phyloP scores from a whole-genome alignment of 2,888 invertebrate genomes.

The Aleiodes testaceus region DNA sequence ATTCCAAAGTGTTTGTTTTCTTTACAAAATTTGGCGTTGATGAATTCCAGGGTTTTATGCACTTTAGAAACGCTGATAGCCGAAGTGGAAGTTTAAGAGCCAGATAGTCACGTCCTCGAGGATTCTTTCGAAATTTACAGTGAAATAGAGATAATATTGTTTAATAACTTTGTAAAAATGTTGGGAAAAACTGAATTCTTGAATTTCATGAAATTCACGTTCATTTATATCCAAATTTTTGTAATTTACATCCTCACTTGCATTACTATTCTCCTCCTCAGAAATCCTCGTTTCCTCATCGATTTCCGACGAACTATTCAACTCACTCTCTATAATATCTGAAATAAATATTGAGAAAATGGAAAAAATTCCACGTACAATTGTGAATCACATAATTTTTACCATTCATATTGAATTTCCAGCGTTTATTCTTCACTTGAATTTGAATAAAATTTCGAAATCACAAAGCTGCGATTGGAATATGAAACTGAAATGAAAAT shows the following conservation, averaged over 20 bases:
- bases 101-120: neutral
- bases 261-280: neutral
- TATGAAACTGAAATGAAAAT: no score
- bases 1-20: no score
- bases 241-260: neutral
- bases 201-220: neutral
- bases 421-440: no score
- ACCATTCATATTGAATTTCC: no score
- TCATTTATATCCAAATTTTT: neutral
- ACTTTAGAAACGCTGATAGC: neutral
- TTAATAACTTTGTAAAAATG: conserved; percentile 1
- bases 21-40: neutral
- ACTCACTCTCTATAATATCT: no score
- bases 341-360: no score
- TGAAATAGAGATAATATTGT: neutral
- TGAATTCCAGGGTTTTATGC: neutral
- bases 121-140: conserved; percentile 2
- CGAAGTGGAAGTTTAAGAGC: conserved; percentile 7
- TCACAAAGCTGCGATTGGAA: no score
- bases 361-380: no score
- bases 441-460: no score
- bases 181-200: neutral
- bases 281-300: neutral
- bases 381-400: no score
- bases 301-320: neutral